These are phyloP conservation scores for Patiria miniata DNA, from an alignment of 35 echinoderm and acorn worm species.

Conservation along the genomic window DNA sequence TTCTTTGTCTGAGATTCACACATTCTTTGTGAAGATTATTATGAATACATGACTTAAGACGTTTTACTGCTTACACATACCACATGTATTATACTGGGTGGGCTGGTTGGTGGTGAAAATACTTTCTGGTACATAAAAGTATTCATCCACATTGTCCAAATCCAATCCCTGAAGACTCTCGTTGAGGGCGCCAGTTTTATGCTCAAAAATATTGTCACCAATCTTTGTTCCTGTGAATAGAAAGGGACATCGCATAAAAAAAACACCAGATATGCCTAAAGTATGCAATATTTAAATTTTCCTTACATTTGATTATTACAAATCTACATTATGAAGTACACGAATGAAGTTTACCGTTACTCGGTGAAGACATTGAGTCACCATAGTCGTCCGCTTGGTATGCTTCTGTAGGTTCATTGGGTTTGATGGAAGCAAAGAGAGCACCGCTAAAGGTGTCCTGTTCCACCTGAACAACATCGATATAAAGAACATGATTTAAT, in stretches of 20 bases:
- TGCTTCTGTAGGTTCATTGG: background rate
- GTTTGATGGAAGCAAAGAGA: conserved; percentile 28
- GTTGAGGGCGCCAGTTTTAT: conserved; percentile 17
- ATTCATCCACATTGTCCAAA: conserved; percentile 30
- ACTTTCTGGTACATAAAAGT: conserved; percentile 10
- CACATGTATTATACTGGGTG: background rate
- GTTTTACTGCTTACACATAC: background rate
- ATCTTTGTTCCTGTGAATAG: background rate
- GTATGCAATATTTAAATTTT: too few relatives aligned
- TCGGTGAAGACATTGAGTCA: too few relatives aligned
- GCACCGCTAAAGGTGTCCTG: background rate
- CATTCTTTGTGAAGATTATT: too few relatives aligned
- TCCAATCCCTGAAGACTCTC: conserved; percentile 8
- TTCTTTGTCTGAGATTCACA: too few relatives aligned
- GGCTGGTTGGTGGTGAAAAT: background rate
- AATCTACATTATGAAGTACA: too few relatives aligned
- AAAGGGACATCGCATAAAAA: background rate
- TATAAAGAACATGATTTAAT: too few relatives aligned
- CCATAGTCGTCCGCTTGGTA: too few relatives aligned
- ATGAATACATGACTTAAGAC: too few relatives aligned
- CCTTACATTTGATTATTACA: too few relatives aligned
- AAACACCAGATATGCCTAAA: too few relatives aligned
- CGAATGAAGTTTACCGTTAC: too few relatives aligned
- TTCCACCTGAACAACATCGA: background rate
- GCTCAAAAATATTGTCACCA: conserved; percentile 33